A percentile compares a stretch with the other conserved stretches of the same genome.
phyloP scores from a whole-genome alignment of 1,140 invertebrate species.

The Aphelinus atriplicis region DNA sequence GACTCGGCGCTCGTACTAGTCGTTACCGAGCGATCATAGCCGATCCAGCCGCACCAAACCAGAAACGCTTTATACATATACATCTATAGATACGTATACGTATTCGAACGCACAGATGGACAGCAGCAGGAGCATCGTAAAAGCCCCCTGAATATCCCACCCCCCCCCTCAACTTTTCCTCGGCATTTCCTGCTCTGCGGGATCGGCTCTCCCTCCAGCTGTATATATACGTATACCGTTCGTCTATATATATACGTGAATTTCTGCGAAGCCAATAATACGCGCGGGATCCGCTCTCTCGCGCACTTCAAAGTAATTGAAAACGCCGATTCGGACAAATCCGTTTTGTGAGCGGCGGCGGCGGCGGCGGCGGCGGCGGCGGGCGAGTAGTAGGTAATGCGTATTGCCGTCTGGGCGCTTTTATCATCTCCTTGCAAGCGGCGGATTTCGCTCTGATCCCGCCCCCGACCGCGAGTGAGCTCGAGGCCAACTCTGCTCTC shows the following conservation, averaged over 20 bases:
- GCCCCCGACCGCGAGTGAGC: too few species aligned
- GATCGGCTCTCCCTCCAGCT: not conserved
- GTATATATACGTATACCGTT: not conserved
- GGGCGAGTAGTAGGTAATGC: too few species aligned
- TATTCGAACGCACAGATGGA: slow-evolving; percentile 2
- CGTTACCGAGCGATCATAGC: too few species aligned
- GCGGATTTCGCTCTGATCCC: too few species aligned
- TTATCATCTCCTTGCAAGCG: too few species aligned
- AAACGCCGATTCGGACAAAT: slow-evolving; percentile 27
- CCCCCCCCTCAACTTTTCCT: slow-evolving; percentile 7
- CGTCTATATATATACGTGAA: not conserved
- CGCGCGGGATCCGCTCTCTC: not conserved
- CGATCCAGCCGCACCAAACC: too few species aligned
- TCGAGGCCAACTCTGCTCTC: too few species aligned
- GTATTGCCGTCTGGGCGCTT: too few species aligned
- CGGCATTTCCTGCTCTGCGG: slow-evolving; percentile 2
- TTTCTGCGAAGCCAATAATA: slow-evolving; percentile 24
- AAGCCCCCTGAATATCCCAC: too few species aligned
- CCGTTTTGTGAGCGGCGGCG: not conserved
- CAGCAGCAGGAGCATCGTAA: slow-evolving; percentile 9
- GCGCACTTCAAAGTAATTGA: slow-evolving; percentile 24
- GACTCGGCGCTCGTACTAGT: too few species aligned
- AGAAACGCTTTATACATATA: not conserved
- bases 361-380: not conserved
- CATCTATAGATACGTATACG: not conserved